Evolutionary conservation across 2,888 invertebrate genomes (phyloP), one percentile per base, ranked within the genome.

Genomic region (Zhuqinia jingwanae): DNA sequence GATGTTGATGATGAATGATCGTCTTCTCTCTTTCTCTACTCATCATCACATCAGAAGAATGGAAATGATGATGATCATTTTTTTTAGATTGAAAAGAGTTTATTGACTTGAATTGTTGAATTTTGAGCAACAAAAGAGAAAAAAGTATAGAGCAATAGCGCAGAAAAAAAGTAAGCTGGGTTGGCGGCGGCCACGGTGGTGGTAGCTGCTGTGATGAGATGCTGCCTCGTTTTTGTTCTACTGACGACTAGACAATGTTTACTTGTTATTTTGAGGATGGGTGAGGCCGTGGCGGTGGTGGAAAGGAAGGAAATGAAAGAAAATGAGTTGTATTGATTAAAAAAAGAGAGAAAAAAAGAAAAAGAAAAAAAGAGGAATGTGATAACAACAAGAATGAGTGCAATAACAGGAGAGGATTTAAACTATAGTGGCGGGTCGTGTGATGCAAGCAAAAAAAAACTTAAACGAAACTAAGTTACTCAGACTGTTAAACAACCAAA

Each of bases 161-260:
- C 60, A 68, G 56, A 78, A 53, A 22, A 36, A 56, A 25, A 60
- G 42, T 3, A 58, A 30, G 30, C 8, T 58, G 58, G 22, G n/a
- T 25, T 58, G 25, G 22, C 0, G 22, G 13, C 2, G 58, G 13
- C 25, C n/a, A n/a, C 25, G 25, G 25, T 25, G 58, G 25, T 25
- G 58, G 25, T 11, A 27, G 27, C 25, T 30, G 27, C 30, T 27
- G n/a, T 30, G 30, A 30, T 30, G 63, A 27, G 15, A 76, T 75
- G 76, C 63, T 75, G 75, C 75, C 82, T 75, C 82, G 82, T 73
- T 81, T 65, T 65, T 65, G n/a, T n/a, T n/a, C n/a, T n/a, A n/a
- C n/a, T n/a, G n/a, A n/a, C n/a, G n/a, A n/a, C n/a, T 20, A 60
- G 8, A 27, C 30, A 27, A 8, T 13, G 65, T 65, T 42, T 65